Conservation (phyloP, 2,888 invertebrate genomes). For the Chaitophorus viminalis region DNA sequence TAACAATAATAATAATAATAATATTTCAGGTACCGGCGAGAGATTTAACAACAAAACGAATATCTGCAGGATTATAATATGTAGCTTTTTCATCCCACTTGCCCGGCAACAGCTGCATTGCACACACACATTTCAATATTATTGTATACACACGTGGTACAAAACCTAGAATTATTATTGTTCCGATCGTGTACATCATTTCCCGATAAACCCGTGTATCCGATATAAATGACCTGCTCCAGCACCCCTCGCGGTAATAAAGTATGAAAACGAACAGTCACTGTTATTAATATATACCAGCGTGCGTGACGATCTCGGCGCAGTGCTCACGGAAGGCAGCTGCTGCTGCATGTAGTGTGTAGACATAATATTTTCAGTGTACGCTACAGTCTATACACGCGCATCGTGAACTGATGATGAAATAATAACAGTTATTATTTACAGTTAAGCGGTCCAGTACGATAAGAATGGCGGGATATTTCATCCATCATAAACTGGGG, state of each 20-base stretch:
- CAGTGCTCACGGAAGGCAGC: too few species aligned
- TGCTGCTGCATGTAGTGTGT: too few species aligned
- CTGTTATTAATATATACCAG: too few species aligned
- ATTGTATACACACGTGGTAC: not conserved
- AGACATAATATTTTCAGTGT: too few species aligned
- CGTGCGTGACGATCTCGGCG: too few species aligned
- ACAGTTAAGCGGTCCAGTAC: too few species aligned
- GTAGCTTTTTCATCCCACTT: slow-evolving; percentile 5
- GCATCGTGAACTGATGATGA: too few species aligned
- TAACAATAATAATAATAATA: not conserved
- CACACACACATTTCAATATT: not conserved
- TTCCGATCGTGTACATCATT: slow-evolving; percentile 33
- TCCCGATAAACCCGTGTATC: slow-evolving; percentile 26
- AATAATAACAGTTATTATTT: too few species aligned
- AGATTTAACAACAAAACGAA: slow-evolving; percentile 57
- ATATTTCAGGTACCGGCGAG: slow-evolving; percentile 11
- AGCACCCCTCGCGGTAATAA: not conserved
- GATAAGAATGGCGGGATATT: too few species aligned
- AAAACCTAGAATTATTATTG: slow-evolving; percentile 41
- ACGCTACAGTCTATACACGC: too few species aligned
- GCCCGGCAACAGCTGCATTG: slow-evolving; percentile 16
- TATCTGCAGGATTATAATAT: slow-evolving; percentile 46
- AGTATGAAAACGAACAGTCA: not conserved
- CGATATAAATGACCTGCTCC: slow-evolving; percentile 4
- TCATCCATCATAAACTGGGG: too few species aligned